Evolutionary conservation across 2,797 vertebrate species (phyloP), one percentile per base, ranked within the genome.

Genomic region (Sebastes matsubarae): DNA sequence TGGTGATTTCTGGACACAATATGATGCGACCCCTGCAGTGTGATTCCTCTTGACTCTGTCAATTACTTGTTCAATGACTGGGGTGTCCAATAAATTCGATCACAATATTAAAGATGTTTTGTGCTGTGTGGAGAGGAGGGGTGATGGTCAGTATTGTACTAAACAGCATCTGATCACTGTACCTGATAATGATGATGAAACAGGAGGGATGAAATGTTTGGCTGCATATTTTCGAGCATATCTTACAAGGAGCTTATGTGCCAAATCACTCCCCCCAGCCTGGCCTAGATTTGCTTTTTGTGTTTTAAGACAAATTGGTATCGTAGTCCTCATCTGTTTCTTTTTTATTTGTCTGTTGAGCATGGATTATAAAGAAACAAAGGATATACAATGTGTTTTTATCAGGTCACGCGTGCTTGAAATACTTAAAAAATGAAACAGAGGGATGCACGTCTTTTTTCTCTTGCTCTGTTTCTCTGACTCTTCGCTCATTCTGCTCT

Each of bases 241-340:
- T 88, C 84, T 85, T 89, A 93, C 85, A 87, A 91, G 91, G 88
- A 88, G 88, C 84, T 91, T 94, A 92, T 88, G 80, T 76, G 79
- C 81, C 80, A 89, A 91, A 91, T 90, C 87, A 80, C 77, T 90
- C 80, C 89, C 88, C 73, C 70, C 79, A 82, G 77, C 75, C 64
- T 93, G 92, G 77, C 90, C 91, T 91, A 94, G 85, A 91, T 95
- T 85, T 91, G 73, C 59, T 71, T 82, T 86, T 69, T 66, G 65
- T 83, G 74, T 88, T 86, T 79, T 72, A 78, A 82, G 79, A 90
- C 74, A 87, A 76, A 86, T 83, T 81, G 68, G 46, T 79, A 29
- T 79, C 36, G 74, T 81, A 65, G 82, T 68, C 75, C 27, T 80
- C 59, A 69, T 84, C n/a, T 71, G 46, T 83, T 81, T 67, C 30